phyloP scores from a whole-genome alignment of 2,113 vertebrate species.

The Phylloscopus whistleri region DNA sequence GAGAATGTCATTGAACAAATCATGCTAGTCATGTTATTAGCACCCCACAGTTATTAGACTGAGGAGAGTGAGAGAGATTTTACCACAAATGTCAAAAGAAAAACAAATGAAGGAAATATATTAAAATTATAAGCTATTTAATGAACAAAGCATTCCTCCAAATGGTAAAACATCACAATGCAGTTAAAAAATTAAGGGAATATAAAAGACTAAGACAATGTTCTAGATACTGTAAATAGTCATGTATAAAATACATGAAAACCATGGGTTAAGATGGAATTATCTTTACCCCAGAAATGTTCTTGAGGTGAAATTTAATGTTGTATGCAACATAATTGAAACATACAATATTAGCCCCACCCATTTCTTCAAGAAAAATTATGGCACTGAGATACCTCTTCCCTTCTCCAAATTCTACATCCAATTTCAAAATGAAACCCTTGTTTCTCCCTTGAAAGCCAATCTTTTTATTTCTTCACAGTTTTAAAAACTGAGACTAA shows the following conservation, averaged over 20 bases:
- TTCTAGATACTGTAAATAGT: neutral
- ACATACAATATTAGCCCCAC: neutral
- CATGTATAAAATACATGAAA: neutral
- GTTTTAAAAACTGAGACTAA: neutral
- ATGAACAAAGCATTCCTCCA: neutral
- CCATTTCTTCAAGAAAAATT: neutral
- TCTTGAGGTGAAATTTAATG: neutral
- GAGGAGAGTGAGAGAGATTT: neutral
- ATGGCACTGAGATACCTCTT: neutral
- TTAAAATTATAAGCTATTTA: neutral
- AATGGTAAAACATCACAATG: neutral
- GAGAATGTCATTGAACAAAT: neutral
- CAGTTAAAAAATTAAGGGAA: neutral
- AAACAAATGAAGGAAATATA: neutral
- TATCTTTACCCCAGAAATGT: neutral
- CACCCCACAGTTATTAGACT: neutral
- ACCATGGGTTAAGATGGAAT: fast-evolving
- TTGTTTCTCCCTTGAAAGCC: neutral
- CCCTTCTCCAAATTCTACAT: neutral
- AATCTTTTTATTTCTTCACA: neutral
- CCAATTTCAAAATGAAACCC: neutral
- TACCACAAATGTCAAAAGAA: neutral
- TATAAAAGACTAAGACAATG: neutral
- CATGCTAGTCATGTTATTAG: neutral
- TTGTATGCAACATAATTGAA: neutral